Conservation (phyloP, 2,888 invertebrate species). For the Philhelius pedissequus region DNA sequence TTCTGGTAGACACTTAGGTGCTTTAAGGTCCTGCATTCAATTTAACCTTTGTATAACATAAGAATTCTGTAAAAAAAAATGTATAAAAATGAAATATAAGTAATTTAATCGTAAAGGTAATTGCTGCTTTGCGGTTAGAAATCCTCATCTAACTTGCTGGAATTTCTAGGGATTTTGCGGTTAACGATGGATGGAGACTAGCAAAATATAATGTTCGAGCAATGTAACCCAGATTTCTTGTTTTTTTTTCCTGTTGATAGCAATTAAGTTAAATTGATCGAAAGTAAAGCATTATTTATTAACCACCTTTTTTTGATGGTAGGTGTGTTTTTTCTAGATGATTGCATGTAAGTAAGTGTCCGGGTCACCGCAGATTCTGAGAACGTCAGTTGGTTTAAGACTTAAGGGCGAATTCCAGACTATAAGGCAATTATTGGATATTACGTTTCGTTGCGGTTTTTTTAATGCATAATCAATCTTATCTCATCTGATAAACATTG, state of each 20-base stretch:
- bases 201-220: constrained; percentile 11
- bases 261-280: constrained; percentile 46
- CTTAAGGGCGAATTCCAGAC: neutral
- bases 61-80: constrained; percentile 9
- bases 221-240: constrained; percentile 23
- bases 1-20: neutral
- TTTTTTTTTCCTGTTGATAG: constrained; percentile 2
- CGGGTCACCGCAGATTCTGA: constrained; percentile 15
- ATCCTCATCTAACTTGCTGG: constrained; percentile 44
- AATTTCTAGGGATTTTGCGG: constrained; percentile 47
- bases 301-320: constrained; percentile 20
- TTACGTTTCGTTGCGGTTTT: constrained; percentile 15
- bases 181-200: constrained; percentile 12
- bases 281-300: constrained; percentile 40
- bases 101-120: constrained; percentile 49
- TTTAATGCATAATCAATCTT: no score
- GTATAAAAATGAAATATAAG: constrained; percentile 13
- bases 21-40: neutral
- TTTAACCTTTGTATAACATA: constrained; percentile 1
- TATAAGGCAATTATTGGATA: constrained; percentile 27
- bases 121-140: constrained; percentile 52
- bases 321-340: constrained; percentile 21
- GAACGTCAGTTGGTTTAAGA: constrained; percentile 32
- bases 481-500: neutral
- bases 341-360: constrained; percentile 17